Base-by-base conservation (phyloP, 2,113 vertebrate genomes). In the Hippocampus guttulatus region DNA sequence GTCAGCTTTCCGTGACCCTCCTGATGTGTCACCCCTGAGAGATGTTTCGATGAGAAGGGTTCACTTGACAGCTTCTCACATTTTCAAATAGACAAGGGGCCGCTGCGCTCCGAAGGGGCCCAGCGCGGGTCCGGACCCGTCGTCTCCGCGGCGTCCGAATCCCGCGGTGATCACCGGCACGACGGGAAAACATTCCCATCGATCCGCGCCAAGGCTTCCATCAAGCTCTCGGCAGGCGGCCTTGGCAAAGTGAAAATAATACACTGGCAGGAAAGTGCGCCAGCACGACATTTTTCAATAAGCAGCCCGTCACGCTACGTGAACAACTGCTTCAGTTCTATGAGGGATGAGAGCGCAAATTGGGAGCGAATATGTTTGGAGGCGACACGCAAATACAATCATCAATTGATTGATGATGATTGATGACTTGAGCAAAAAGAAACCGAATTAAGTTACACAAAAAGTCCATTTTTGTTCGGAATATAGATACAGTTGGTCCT, bases 131-230 rank as follows among this genome's bases (percentile, higher is more conserved):
- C n/a, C 69, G 81, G 81, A 82, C 60, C 73, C 60, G 81, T 52
- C 21, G 27, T 72, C 80, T 80, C 68, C 71, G 5, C 70, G 81
- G 76, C 49, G 61, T 71, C 45, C 0, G 79, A 68, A 81, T 75
- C 80, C 79, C 75, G 57, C 78, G 45, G 85, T 72, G 83, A 85
- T 71, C 79, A 70, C 76, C 71, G 74, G 79, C 83, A 64, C 81
- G 68, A 33, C 80, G 58, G 79, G 81, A 81, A 73, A 77, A 78
- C 75, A 76, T 81, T 84, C n/a, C 72, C 87, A 88, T 90, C 74
- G 84, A 88, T 86, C 87, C 75, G 77, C 61, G 72, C 78, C 47
- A 69, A 78, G 78, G 70, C 72, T 75, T 76, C 83, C 80, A 85
- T 84, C 84, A 80, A 69, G 78, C 80, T 76, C 81, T 64, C 78